phyloP scores from a whole-genome alignment of 2,113 vertebrate species.

The Pardalotus punctatus region DNA sequence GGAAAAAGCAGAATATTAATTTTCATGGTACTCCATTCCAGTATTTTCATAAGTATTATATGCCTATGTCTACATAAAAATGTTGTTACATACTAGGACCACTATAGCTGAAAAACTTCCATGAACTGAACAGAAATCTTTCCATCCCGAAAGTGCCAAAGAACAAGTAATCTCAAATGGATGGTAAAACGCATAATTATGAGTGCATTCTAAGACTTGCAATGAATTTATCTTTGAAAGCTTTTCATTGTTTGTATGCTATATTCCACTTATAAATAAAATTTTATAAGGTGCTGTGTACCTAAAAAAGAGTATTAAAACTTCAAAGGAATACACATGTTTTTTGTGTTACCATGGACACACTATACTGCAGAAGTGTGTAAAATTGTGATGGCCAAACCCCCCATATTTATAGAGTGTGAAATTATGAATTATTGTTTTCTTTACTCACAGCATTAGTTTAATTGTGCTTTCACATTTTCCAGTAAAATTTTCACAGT shows the following conservation, averaged over 20 bases:
- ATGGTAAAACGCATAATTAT: constrained; percentile 64
- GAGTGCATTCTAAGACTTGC: constrained; percentile 51
- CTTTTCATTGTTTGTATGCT: constrained; percentile 63
- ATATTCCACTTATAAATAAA: constrained; percentile 54
- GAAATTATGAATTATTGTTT: constrained; percentile 53
- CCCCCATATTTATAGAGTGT: neutral
- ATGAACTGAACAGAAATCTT: constrained; percentile 59
- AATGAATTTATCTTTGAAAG: constrained; percentile 63
- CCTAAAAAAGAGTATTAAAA: constrained; percentile 58
- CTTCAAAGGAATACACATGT: constrained; percentile 43
- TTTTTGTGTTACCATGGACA: constrained; percentile 38
- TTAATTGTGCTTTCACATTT: constrained; percentile 40
- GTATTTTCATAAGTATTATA: constrained; percentile 69
- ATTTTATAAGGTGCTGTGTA: constrained; percentile 44
- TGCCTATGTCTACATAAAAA: constrained; percentile 56
- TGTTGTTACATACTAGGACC: constrained; percentile 37
- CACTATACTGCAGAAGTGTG: neutral
- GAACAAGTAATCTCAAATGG: constrained; percentile 49
- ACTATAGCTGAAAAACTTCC: constrained; percentile 57
- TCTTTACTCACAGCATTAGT: constrained; percentile 27
- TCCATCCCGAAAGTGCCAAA: constrained; percentile 66
- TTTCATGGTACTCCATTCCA: constrained; percentile 61
- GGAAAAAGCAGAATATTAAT: constrained; percentile 76
- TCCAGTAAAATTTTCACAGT: constrained; percentile 23
- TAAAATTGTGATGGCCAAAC: neutral